A percentile compares a stretch with the other conserved stretches of the same genome.
Conservation (phyloP, 2,113 vertebrate species). For the Thunnus maccoyii region DNA sequence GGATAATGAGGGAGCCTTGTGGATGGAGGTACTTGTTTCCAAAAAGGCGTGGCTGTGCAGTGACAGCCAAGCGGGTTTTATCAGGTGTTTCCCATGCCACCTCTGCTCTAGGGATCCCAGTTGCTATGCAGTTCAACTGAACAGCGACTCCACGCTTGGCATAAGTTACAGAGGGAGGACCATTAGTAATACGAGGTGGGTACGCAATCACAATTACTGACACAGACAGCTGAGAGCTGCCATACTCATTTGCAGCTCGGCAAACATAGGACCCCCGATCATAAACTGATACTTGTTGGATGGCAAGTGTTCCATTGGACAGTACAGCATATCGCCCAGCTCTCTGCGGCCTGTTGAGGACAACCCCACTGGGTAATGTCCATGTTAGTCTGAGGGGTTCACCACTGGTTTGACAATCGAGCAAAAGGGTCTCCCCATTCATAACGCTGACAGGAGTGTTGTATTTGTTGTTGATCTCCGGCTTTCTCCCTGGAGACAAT, state of each 20-base stretch:
- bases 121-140: conserved; percentile 88
- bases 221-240: conserved; percentile 81
- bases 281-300: conserved; percentile 88
- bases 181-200: conserved; percentile 90
- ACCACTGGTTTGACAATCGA: conserved; percentile 85
- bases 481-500: conserved; percentile 85
- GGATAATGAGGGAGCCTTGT: conserved; percentile 91
- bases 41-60: conserved; percentile 87
- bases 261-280: conserved; percentile 92
- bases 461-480: conserved; percentile 85
- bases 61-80: conserved; percentile 83
- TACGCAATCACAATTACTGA: conserved; percentile 89
- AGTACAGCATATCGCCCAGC: conserved; percentile 87
- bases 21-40: conserved; percentile 93
- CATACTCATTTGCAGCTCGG: conserved; percentile 83
- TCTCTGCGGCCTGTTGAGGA: conserved; percentile 85
- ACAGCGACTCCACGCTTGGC: conserved; percentile 88
- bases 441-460: conserved; percentile 86
- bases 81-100: conserved; percentile 93
- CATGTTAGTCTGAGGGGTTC: conserved; percentile 82
- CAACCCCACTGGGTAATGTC: conserved; percentile 89
- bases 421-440: conserved; percentile 88
- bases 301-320: conserved; percentile 89
- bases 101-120: conserved; percentile 88
- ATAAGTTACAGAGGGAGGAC: conserved; percentile 88